Percentiles rank a stretch among this genome's conserved stretches.
Evolutionary conservation across 1,140 invertebrate species (phyloP).

Genomic region (Conus betulinus): DNA sequence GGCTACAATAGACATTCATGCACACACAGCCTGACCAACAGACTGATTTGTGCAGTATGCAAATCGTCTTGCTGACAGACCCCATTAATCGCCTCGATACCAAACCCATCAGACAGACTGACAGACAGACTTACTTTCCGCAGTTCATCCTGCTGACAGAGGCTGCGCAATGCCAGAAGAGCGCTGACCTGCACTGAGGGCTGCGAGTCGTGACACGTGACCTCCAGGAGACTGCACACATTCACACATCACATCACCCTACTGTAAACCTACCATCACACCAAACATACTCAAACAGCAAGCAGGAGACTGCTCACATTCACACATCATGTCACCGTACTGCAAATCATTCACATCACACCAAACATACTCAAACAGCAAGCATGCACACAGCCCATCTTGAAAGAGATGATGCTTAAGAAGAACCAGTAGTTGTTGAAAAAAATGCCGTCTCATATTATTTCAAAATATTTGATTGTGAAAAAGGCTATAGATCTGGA

Average conservation of each 20-base stretch:
- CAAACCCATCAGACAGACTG: background rate
- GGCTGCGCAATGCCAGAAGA: slow-evolving; percentile 62
- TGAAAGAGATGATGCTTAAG: no score
- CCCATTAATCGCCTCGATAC: no score
- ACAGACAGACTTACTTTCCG: slow-evolving; percentile 52
- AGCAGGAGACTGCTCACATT: background rate
- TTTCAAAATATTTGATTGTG: no score
- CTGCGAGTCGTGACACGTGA: slow-evolving; percentile 68
- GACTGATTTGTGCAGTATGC: no score
- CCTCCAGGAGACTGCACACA: slow-evolving; percentile 65
- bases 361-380: background rate
- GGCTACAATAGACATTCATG: no score
- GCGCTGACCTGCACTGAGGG: slow-evolving; percentile 68
- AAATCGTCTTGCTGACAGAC: no score
- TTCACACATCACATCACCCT: background rate
- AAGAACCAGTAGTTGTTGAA: no score
- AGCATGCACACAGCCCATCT: background rate
- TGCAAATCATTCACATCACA: background rate
- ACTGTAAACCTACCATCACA: no score
- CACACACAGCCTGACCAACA: no score
- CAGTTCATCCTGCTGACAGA: slow-evolving; percentile 62
- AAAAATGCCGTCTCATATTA: no score
- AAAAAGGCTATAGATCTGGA: no score
- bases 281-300: background rate
- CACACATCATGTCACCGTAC: background rate